A percentile compares a stretch with the other conserved stretches of the same genome.
Evolutionary conservation across 23 tunicate species (phyloP).

Genomic region (Diplosoma virens): DNA sequence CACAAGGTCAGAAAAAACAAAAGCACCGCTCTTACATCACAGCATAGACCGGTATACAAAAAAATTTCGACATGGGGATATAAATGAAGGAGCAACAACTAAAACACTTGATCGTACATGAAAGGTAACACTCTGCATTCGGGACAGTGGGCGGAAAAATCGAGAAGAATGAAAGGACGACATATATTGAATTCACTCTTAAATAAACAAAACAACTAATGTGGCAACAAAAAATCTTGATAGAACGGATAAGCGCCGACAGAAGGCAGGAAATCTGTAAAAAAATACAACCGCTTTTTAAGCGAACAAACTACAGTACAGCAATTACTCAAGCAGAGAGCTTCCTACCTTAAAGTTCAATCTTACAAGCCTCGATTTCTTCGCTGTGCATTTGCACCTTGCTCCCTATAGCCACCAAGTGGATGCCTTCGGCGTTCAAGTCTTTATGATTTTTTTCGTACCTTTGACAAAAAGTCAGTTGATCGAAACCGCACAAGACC

Average conservation of each 20-base stretch:
- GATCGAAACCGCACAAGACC: background rate
- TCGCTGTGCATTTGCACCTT: slow-evolving; percentile 68
- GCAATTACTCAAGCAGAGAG: no score
- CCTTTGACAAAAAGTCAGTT: slow-evolving; percentile 37
- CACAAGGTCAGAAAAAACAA: background rate
- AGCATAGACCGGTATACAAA: background rate
- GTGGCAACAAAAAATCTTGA: no score
- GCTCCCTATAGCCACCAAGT: slow-evolving; percentile 75
- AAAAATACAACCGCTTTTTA: no score
- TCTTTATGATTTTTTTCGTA: slow-evolving; percentile 51
- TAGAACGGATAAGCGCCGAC: no score
- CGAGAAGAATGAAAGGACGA: no score
- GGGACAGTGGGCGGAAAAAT: no score
- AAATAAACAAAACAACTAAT: no score
- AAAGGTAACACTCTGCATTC: no score
- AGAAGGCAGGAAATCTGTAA: no score
- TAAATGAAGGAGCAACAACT: background rate
- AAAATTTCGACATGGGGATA: background rate
- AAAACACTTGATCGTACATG: background rate
- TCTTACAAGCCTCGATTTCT: slow-evolving; percentile 76
- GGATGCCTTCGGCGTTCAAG: slow-evolving; percentile 50
- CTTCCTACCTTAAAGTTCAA: slow-evolving; percentile 62
- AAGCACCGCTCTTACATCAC: background rate
- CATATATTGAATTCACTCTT: no score
- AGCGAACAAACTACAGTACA: no score